Evolutionary conservation across 1,140 invertebrate genomes (phyloP), one percentile per base, ranked within the genome.

Genomic region (Bombus affinis): DNA sequence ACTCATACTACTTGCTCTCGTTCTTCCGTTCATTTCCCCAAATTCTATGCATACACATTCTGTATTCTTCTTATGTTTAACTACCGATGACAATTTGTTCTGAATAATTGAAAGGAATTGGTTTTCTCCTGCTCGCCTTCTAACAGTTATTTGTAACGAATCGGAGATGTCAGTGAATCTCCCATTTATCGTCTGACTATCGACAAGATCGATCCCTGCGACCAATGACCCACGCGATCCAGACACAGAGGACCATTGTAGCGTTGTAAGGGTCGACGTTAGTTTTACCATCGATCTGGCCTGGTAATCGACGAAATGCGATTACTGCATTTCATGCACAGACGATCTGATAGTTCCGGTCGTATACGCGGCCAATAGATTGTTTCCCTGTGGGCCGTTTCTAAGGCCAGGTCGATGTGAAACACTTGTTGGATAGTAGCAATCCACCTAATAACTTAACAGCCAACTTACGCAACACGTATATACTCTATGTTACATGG

Each of bases 381-480:
- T 39, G 47, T 37, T 62, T 59, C 83, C 65, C 82, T 25, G 44
- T 35, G 68, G 75, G 15, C 47, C 57, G 53, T 66, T 83, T 72
- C 65, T 83, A 44, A 86, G 80, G 22, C 32, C 42, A 44, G 70
- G 35, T 77, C 78, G 65, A 57, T 39, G 47, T 44, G 66, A 65
- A 78, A 86, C 86, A 88, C 86, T 88, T 88, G 86, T 88, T 88
- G 86, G 86, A 74, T 82, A 65, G 37, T 28, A 57, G 35, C 73
- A 53, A 57, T 66, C 73, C 47, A 10, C 65, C 35, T 32, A 35
- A 68, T 44, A 82, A 82, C 70, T 85, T 81, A 57, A 81, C 47
- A 25, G 22, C 12, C 83, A 44, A 74, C 59, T 81, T 81, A 73
- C n/a, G 59, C 37, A 42, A 65, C 77, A 59, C 28, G 53, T 72